Evolutionary conservation across 2,113 vertebrate genomes (phyloP), one percentile per base, ranked within the genome.

Genomic region (Ardeotis arabs): DNA sequence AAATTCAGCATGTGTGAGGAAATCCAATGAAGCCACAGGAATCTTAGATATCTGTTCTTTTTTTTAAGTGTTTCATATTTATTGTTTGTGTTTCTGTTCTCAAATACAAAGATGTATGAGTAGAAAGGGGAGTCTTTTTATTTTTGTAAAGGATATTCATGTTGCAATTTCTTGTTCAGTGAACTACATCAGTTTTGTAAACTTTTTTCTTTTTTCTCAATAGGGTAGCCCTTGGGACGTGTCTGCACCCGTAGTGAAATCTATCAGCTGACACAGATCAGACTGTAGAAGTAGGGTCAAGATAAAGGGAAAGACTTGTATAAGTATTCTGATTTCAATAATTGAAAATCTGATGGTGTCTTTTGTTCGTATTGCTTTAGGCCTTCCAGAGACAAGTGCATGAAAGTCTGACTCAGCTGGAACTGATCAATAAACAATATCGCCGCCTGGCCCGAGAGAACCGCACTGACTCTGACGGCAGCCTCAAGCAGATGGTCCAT

Each of bases 341-440:
- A 64, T 35, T n/a, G 53, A 59, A 85, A 85, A 25, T 68, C 49
- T 76, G 24, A 81, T 81, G 15, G 4, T 90, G 24, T 67, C 17
- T 95, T 83, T 66, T 72, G 2, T 94, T 77, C 56, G 5, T 91
- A 45, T 88, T 88, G 24, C 78, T 41, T 7, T 89, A 99, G 99
- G 99, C 99, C 17, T 99, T 99, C 97, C 99, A 99, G 98, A 98
- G 99, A 29, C 99, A 99, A 97, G 99, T 99, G 24, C 99, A 99
- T 58, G 99, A 99, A 97, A 98, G 97, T 88, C 97, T 99, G 93
- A 99, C 99, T 33, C 99, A 99, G 95, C 98, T 99, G 87, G 99
- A 99, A 68, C 98, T 99, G 77, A 99, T 99, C 98, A 99, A 99
- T 95, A 99, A 99, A 92, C 99, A 99, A 24, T 99, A 99, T 95